A percentile compares a stretch with the other conserved stretches of the same genome.
These are phyloP conservation scores for Quadroppia sp. DNA, from an alignment of 2,888 invertebrate species.

Conservation along the genomic window DNA sequence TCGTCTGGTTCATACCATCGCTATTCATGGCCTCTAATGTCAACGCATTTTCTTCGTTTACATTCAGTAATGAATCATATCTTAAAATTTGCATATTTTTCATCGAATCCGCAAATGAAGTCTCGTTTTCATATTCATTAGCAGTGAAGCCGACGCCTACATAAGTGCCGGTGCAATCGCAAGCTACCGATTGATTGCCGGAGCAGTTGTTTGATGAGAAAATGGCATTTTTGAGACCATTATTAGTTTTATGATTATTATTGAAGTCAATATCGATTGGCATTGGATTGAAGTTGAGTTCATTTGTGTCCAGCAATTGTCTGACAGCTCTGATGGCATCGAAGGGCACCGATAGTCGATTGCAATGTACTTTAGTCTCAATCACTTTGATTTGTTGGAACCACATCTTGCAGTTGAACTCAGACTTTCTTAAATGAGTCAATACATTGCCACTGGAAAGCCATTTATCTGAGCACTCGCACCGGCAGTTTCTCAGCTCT, in stretches of 20 bases:
- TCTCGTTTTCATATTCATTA: conserved; percentile 24
- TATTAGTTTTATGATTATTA: not conserved
- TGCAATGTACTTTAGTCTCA: conserved; percentile 3
- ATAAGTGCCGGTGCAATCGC: not conserved
- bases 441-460: not conserved
- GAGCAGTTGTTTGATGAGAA: not conserved
- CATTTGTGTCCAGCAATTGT: conserved; percentile 10
- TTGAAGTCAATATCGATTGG: not conserved
- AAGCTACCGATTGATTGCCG: not conserved
- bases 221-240: conserved; percentile 19
- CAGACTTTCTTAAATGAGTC: conserved; percentile 2
- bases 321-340: not conserved
- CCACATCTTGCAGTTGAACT: conserved; percentile 29
- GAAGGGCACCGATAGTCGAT: conserved; percentile 5
- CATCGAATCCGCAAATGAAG: not conserved
- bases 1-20: not conserved
- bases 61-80: conserved; percentile 21
- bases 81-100: conserved; percentile 36
- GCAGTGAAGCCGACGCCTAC: not conserved
- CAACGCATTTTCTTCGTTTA: not conserved
- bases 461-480: conserved; percentile 6
- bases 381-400: conserved; percentile 22
- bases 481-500: not conserved
- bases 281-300: not conserved
- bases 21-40: conserved; percentile 7